phyloP scores from a whole-genome alignment of 37 sponge, comb jelly and placozoan genomes.

The Halichondria panicea region DNA sequence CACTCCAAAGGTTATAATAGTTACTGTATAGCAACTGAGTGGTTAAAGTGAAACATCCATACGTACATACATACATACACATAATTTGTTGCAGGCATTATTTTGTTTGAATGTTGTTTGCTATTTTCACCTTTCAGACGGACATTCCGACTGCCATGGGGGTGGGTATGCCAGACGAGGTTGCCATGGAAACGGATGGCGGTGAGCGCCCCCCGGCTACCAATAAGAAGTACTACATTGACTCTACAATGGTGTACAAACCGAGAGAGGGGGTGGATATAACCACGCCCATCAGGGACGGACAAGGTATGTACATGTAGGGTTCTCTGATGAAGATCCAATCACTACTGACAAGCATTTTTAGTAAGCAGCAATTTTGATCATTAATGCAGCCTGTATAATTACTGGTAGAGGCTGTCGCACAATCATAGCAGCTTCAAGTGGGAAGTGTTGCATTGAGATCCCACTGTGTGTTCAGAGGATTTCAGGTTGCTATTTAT shows the following conservation, averaged over 20 bases:
- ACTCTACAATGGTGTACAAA: conserved; percentile 47
- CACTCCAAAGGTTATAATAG: conserved; percentile 84
- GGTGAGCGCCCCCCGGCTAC: conserved; percentile 23
- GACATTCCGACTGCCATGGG: conserved; percentile 79
- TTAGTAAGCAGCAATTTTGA: too few species aligned
- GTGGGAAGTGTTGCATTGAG: too few species aligned
- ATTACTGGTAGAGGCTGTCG: too few species aligned
- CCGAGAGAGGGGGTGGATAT: conserved; percentile 76
- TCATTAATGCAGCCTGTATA: too few species aligned
- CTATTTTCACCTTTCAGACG: conserved; percentile 40
- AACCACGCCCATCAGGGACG: conserved; percentile 55
- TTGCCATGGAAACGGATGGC: conserved; percentile 41
- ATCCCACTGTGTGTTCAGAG: too few species aligned
- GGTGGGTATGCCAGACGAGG: conserved; percentile 24
- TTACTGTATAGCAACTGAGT: background rate
- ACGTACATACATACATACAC: background rate
- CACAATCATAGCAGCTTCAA: too few species aligned
- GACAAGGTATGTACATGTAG: conserved; percentile 47
- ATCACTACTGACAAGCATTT: too few species aligned
- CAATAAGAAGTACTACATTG: conserved; percentile 82
- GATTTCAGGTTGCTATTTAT: too few species aligned
- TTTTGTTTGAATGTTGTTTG: background rate
- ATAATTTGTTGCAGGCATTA: background rate
- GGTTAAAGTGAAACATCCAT: background rate
- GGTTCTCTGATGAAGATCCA: background rate